These are phyloP conservation scores for Tadarida brasiliensis DNA, from an alignment of 2,797 vertebrate species.

Conservation along the genomic window DNA sequence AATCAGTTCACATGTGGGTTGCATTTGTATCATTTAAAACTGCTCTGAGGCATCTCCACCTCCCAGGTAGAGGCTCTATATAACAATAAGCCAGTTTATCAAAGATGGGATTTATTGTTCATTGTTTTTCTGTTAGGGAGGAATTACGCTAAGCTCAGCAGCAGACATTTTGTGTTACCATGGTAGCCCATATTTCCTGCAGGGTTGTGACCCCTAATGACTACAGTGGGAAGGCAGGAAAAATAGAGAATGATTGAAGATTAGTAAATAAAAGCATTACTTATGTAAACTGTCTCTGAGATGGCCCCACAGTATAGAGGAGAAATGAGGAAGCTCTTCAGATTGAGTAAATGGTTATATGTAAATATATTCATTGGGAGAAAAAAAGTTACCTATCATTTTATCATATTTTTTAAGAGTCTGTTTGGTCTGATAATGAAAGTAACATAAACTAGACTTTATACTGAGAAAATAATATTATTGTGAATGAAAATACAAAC, in stretches of 20 bases:
- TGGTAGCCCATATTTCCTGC: constrained; percentile 99
- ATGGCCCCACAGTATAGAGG: constrained; percentile 87
- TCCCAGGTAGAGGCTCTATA: constrained; percentile 95
- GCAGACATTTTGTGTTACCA: constrained; percentile 99
- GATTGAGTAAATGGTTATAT: constrained; percentile 81
- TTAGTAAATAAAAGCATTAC: constrained; percentile 96
- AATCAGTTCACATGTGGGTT: constrained; percentile 41
- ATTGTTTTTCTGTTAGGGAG: constrained; percentile 99
- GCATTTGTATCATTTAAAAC: constrained; percentile 82
- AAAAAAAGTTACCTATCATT: constrained; percentile 84
- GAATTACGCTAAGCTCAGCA: constrained; percentile 98
- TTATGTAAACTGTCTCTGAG: constrained; percentile 95
- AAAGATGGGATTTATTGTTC: constrained; percentile 97
- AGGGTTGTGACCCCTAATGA: constrained; percentile 99
- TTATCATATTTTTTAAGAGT: constrained; percentile 81
- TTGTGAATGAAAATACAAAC: constrained; percentile 82
- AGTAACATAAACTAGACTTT: constrained; percentile 77
- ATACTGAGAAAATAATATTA: constrained; percentile 80
- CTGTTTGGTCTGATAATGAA: constrained; percentile 82
- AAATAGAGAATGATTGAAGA: constrained; percentile 96
- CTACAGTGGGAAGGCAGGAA: constrained; percentile 97
- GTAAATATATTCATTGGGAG: constrained; percentile 81
- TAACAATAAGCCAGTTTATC: constrained; percentile 95
- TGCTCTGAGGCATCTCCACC: constrained; percentile 86
- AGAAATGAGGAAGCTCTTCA: constrained; percentile 90